Base-by-base conservation (phyloP, 2,113 vertebrate genomes). In the Nyctereutes procyonoides region DNA sequence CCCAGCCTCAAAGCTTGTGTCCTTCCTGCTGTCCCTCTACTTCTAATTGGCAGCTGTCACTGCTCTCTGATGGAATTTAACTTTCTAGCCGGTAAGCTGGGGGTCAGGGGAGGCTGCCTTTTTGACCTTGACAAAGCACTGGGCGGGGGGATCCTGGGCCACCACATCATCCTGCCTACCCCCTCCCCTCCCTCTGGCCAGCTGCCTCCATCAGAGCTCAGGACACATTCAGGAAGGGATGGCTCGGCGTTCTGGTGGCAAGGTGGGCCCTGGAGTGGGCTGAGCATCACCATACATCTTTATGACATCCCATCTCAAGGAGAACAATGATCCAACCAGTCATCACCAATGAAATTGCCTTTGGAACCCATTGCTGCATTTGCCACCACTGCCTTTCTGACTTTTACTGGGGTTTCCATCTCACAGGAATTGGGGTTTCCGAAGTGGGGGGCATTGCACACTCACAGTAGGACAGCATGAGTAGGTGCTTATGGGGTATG, bases 381-480 rank as follows among this genome's bases (percentile, higher is more conserved):
- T 8, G 26, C 62, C 69, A 1, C 67, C 5, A 1, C 20, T 28
- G 8, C 24, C 16, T 55, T 58, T 28, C 32, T 4, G 9, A 35
- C 51, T 35, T 43, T 65, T 10, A 2, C 20, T 12, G 28, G 51
- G 85, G 22, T 3, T 63, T 62, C 60, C 28, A 2, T 35, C 67
- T 71, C 4, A 26, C 26, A 48, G 79, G 55, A 4, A 17, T 8
- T 15, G 79, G 35, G 55, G 6, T n/a, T 55, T 65, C 62, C 4
- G 32, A 24, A 24, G 63, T 35, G 43, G 77, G 38, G 48, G 28
- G n/a, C n/a, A 15, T 0, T 2, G 65, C 55, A 32, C 4, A 2
- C 11, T 48, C 32, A 12, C 58, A 14, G 24, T 11, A 26, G 43
- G 56, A 28, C 76, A 20, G 15, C 20, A 4, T 0, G 0, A 20